Percentiles rank a stretch among this genome's conserved stretches.
Conservation (phyloP, 2,113 vertebrate species). For the Lepus timidus region DNA sequence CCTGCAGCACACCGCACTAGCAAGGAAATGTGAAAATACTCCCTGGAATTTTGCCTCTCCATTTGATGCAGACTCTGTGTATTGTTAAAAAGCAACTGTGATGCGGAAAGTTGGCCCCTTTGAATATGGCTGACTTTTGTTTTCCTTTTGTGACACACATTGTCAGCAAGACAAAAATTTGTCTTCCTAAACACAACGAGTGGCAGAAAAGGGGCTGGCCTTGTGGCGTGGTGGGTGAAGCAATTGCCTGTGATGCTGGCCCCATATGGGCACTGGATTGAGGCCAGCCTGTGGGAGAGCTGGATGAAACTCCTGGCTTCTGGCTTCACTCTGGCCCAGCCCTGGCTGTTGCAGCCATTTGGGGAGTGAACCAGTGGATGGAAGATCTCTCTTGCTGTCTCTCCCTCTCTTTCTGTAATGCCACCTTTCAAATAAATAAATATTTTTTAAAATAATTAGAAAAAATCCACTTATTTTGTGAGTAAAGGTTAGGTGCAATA, state of each 20-base stretch:
- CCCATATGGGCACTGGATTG: too few relatives aligned
- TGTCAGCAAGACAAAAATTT: background rate
- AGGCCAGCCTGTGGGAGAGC: too few relatives aligned
- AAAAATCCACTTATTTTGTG: background rate
- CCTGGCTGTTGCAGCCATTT: too few relatives aligned
- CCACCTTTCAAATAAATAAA: too few relatives aligned
- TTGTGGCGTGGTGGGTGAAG: too few relatives aligned
- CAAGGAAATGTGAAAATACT: background rate
- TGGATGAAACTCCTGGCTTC: too few relatives aligned
- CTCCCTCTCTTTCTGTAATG: too few relatives aligned
- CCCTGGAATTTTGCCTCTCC: background rate
- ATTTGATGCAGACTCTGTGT: background rate
- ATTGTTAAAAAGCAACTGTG: background rate
- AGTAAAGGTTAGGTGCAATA: background rate
- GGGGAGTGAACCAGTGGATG: too few relatives aligned
- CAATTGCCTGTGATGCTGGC: too few relatives aligned
- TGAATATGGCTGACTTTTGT: background rate
- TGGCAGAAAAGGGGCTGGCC: background rate
- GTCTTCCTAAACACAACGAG: slow-evolving; percentile 30
- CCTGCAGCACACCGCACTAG: background rate
- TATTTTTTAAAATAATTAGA: background rate
- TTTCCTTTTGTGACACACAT: background rate
- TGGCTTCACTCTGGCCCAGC: too few relatives aligned
- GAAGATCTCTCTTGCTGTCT: too few relatives aligned
- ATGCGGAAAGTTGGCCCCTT: background rate